phyloP scores from a whole-genome alignment of 2,797 vertebrate genomes.

The Hyperoplus immaculatus region DNA sequence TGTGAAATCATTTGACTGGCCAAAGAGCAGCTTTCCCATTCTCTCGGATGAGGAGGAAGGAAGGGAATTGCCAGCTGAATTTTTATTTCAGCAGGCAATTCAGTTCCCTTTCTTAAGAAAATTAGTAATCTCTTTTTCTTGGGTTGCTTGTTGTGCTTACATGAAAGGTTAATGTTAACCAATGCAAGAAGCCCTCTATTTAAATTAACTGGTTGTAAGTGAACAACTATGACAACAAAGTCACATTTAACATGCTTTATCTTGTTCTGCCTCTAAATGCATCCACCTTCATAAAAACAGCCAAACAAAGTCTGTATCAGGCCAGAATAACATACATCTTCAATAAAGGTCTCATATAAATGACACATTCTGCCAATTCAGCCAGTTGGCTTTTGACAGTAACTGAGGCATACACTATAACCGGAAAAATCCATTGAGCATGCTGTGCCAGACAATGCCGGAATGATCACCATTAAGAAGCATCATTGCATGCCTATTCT shows the following conservation, averaged over 20 bases:
- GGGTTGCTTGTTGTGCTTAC: conserved; percentile 7
- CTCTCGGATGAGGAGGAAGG: conserved; percentile 6
- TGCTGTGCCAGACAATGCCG: conserved; percentile 70
- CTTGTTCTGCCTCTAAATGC: conserved; percentile 22
- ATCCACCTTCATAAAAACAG: conserved; percentile 18
- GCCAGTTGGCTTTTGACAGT: conserved; percentile 59
- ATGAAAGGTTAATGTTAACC: conserved; percentile 29
- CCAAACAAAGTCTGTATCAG: conserved; percentile 9
- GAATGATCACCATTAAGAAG: conserved; percentile 74
- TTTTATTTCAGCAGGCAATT: conserved; percentile 10
- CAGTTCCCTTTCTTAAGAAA: neutral
- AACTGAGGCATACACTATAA: conserved; percentile 63
- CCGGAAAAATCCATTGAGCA: conserved; percentile 72
- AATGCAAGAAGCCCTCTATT: neutral
- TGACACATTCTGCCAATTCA: conserved; percentile 59
- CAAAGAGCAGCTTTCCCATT: conserved; percentile 1
- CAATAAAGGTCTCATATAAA: conserved; percentile 61
- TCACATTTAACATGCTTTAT: conserved; percentile 19
- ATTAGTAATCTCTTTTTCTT: neutral
- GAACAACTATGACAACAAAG: conserved; percentile 6
- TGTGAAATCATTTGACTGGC: too few relatives aligned
- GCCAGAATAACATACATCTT: conserved; percentile 35
- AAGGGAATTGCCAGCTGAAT: neutral
- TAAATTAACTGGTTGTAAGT: neutral
- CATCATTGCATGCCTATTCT: conserved; percentile 76